Evolutionary conservation across 2,888 invertebrate genomes (phyloP).

Genomic region (Aproaerema taeniolella): DNA sequence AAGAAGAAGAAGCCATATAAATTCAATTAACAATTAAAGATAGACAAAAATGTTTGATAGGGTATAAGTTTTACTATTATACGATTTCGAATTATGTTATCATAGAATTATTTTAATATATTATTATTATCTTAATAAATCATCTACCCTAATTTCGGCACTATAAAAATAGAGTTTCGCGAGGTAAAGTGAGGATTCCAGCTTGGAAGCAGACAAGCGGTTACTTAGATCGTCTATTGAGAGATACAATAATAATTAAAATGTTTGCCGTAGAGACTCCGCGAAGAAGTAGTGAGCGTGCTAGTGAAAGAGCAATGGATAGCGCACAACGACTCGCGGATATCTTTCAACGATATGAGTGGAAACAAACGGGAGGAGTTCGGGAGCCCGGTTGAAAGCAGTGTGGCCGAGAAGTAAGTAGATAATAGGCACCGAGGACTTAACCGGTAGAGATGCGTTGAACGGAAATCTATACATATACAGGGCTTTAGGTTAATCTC

Average conservation of each 20-base stretch:
- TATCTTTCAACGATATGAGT: slow-evolving; percentile 44
- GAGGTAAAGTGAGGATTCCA: not conserved
- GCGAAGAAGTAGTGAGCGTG: slow-evolving; percentile 35
- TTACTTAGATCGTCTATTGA: not conserved
- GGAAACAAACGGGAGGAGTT: slow-evolving; percentile 34
- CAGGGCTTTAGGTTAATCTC: no score
- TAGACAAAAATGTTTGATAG: not conserved
- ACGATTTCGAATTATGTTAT: not conserved
- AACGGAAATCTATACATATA: no score
- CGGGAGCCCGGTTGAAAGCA: slow-evolving; percentile 51
- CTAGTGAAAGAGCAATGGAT: slow-evolving; percentile 54
- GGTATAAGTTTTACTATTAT: not conserved
- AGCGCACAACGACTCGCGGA: slow-evolving; percentile 43
- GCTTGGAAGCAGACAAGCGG: not conserved
- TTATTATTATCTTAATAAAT: not conserved
- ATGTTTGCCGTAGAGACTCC: slow-evolving; percentile 35
- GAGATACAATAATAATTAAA: not conserved
- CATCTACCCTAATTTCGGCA: not conserved
- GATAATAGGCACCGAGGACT: no score
- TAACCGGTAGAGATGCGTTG: no score
- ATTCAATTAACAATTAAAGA: no score
- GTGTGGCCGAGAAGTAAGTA: slow-evolving; percentile 52
- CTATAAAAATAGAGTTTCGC: not conserved
- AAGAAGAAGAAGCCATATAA: not conserved
- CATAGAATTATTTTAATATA: not conserved